These are phyloP conservation scores for Rhagoletis pomonella DNA, from an alignment of 1,140 invertebrate species.

Conservation along the genomic window DNA sequence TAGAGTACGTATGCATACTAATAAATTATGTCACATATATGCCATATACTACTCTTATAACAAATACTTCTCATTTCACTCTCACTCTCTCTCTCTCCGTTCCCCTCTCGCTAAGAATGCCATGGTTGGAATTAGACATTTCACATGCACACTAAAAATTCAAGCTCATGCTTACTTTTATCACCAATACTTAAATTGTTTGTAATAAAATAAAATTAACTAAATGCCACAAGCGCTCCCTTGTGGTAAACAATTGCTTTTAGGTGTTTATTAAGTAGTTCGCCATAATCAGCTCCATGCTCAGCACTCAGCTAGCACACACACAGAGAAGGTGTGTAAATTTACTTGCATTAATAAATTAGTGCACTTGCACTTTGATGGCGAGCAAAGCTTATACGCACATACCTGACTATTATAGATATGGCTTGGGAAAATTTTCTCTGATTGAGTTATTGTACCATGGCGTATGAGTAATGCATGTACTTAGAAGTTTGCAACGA, in stretches of 20 bases:
- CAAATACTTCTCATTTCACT: no score
- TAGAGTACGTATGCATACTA: background rate
- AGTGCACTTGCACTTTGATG: conserved; percentile 23
- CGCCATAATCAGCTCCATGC: background rate
- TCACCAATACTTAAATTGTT: conserved; percentile 19
- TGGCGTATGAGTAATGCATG: background rate
- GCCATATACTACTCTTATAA: background rate
- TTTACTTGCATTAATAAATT: background rate
- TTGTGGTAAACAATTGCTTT: background rate
- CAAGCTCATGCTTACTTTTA: background rate
- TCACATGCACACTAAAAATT: background rate
- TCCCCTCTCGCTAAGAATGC: background rate
- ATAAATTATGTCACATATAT: background rate
- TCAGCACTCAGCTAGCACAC: background rate
- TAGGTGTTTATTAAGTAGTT: conserved; percentile 26
- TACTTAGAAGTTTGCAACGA: background rate
- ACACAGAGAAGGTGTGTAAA: background rate
- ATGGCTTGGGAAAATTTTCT: background rate
- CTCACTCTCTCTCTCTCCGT: background rate
- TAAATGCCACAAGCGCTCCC: background rate
- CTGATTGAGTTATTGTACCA: background rate
- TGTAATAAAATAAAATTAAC: conserved; percentile 31
- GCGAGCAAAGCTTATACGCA: background rate
- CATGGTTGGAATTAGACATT: background rate
- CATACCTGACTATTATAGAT: background rate